Evolutionary conservation across 2,888 invertebrate species (phyloP), one percentile per base, ranked within the genome.

Genomic region (Lacanobia wlatinum): DNA sequence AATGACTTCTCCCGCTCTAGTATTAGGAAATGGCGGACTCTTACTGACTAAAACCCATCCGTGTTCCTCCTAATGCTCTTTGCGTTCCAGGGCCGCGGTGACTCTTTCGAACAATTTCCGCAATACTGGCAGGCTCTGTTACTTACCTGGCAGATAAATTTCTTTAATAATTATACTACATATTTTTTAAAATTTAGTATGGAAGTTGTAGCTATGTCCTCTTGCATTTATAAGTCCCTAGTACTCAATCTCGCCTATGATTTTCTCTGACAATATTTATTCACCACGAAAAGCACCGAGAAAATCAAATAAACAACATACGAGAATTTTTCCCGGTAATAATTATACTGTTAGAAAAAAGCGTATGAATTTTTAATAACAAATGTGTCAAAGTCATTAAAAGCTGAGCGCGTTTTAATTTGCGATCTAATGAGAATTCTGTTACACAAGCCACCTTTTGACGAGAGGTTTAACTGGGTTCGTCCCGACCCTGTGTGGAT

Each of bases 321-420:
- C 34, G 8, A 23, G 10, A 21, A 9, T 38, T n/a, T 48, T 61
- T 16, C 38, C 23, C 18, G n/a, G 48, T 60, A 50, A 48, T 53
- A 34, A 40, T 63, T 23, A 79, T 53, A 63, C 62, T 16, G 52
- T 50, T 63, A 53, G 6, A 60, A 55, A 61, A 75, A 62, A 43
- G 9, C 28, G 14, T n/a, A 8, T 60, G 55, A 53, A 56, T 82
- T 68, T 74, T 82, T 38, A 48, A 82, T 46, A 82, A 67, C 34
- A 61, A 56, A 82, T 69, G 52, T 82, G 60, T 70, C 34, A 67
- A 76, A 81, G 63, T 81, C 43, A 67, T 78, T 78, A 78, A 77
- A 63, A 61, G 21, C 56, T 46, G 64, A 56, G 63, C 46, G 55
- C 48, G 55, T 82, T 78, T 78, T 82, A 78, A 78, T 82, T 78